phyloP scores from a whole-genome alignment of 1,140 invertebrate genomes.

The Batillaria attramentaria region DNA sequence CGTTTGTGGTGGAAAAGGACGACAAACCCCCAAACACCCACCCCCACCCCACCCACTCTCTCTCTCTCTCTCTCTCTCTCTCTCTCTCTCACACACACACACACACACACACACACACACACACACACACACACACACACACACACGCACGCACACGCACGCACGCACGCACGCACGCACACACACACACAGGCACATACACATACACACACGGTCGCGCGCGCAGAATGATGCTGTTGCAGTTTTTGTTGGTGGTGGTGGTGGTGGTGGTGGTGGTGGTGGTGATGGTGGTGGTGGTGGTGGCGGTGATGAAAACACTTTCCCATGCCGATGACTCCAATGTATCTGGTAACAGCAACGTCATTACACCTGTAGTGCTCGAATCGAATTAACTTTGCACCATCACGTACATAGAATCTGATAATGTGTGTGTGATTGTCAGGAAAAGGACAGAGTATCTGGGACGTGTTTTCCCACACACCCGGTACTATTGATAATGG shows the following conservation, averaged over 20 bases:
- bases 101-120: slow-evolving; percentile 6
- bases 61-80: slow-evolving; percentile 4
- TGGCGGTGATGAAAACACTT: not conserved
- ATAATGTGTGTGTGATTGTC: not conserved
- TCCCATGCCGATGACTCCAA: slow-evolving; percentile 26
- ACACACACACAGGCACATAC: not conserved
- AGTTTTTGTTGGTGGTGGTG: not conserved
- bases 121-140: slow-evolving; percentile 1
- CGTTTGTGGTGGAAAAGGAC: too few species aligned
- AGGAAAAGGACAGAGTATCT: slow-evolving; percentile 73
- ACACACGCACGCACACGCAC: slow-evolving; percentile 8
- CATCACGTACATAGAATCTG: not conserved
- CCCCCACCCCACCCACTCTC: too few species aligned
- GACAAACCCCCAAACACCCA: too few species aligned
- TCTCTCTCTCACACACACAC: slow-evolving; percentile 18
- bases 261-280: not conserved
- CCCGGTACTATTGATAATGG: slow-evolving; percentile 73
- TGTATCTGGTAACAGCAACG: not conserved
- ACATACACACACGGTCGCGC: slow-evolving; percentile 5
- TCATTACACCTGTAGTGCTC: not conserved
- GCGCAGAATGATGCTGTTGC: too few species aligned
- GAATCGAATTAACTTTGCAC: not conserved
- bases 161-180: not conserved
- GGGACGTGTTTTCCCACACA: slow-evolving; percentile 76
- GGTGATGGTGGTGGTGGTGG: not conserved